Evolutionary conservation across 2,113 vertebrate genomes (phyloP).

Genomic region (Lagopus leucura): DNA sequence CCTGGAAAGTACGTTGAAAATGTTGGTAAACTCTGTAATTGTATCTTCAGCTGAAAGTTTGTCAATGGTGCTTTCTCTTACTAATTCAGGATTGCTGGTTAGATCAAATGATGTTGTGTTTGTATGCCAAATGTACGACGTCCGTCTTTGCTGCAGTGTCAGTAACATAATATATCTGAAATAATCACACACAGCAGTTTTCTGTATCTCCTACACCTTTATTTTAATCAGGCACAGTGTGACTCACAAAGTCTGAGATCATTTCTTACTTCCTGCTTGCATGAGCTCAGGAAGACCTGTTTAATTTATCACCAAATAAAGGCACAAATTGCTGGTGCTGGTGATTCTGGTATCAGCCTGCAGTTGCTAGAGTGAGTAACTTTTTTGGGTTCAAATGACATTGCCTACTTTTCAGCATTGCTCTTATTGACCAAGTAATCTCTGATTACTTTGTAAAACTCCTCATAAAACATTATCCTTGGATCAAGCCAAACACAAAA

Average conservation of each 20-base stretch:
- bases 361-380: not conserved
- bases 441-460: conserved; percentile 36
- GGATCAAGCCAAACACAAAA: conserved; percentile 1
- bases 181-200: conserved; percentile 50
- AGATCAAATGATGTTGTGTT: not conserved
- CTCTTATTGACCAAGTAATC: conserved; percentile 26
- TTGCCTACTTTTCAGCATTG: not conserved
- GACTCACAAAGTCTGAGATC: conserved; percentile 70
- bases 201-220: conserved; percentile 26
- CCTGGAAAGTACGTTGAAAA: conserved; percentile 51
- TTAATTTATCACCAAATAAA: conserved; percentile 73
- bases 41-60: conserved; percentile 17
- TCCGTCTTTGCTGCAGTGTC: conserved; percentile 41
- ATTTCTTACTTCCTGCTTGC: conserved; percentile 65
- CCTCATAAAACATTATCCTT: not conserved
- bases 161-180: conserved; percentile 42
- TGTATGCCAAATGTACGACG: not conserved
- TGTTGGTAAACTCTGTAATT: not conserved
- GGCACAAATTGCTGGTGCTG: conserved; percentile 56
- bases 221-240: conserved; percentile 59
- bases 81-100: not conserved
- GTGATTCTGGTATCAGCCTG: conserved; percentile 51
- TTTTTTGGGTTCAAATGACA: conserved; percentile 8
- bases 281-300: conserved; percentile 56
- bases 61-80: conserved; percentile 13